phyloP scores from a whole-genome alignment of 1,140 invertebrate species.

The Brachionus rotundiformis region DNA sequence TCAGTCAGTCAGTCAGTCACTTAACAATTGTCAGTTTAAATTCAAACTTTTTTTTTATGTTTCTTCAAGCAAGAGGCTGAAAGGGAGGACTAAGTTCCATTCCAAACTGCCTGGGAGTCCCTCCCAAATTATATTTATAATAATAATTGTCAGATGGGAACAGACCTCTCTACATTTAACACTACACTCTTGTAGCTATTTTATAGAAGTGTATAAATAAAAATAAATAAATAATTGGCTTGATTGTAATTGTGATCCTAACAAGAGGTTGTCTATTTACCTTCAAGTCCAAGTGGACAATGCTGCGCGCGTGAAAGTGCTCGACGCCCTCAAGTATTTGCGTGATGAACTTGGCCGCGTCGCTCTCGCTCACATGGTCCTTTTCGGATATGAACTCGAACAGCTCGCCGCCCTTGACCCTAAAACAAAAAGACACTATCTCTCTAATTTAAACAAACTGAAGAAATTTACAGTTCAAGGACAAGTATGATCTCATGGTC shows the following conservation, averaged over 20 bases:
- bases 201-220: background rate
- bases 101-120: too few species aligned
- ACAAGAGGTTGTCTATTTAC: background rate
- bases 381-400: constrained; percentile 68
- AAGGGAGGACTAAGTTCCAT: too few species aligned
- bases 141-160: too few species aligned
- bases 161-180: too few species aligned
- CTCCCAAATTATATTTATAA: too few species aligned
- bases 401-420: constrained; percentile 68
- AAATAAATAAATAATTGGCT: too few species aligned
- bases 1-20: too few species aligned
- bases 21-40: too few species aligned
- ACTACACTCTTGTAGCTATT: too few species aligned
- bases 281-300: constrained; percentile 68
- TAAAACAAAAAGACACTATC: constrained; percentile 56
- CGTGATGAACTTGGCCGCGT: constrained; percentile 67
- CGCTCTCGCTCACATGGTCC: constrained; percentile 67
- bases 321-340: constrained; percentile 67
- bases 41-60: too few species aligned
- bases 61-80: too few species aligned
- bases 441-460: background rate
- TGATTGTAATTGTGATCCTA: too few species aligned
- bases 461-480: constrained; percentile 67
- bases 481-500: constrained; percentile 66
- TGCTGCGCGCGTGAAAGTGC: constrained; percentile 66